These are phyloP conservation scores for Oligia fasciuncula DNA, from an alignment of 2,888 invertebrate species.

Conservation along the genomic window DNA sequence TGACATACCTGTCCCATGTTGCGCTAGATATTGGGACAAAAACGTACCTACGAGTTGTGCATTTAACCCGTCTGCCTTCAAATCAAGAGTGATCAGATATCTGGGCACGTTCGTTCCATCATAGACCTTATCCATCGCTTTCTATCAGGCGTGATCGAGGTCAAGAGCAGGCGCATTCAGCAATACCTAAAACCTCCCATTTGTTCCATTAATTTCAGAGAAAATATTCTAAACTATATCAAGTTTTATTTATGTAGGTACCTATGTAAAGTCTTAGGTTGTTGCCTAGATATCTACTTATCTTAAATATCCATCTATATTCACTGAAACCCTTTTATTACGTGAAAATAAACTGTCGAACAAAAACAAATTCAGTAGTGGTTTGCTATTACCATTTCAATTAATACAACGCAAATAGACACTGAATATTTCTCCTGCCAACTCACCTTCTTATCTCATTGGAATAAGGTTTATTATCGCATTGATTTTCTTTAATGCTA, in stretches of 20 bases:
- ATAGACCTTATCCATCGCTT: neutral
- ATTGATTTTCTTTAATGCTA: conserved; percentile 29
- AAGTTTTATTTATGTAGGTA: neutral
- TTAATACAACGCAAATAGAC: conserved; percentile 48
- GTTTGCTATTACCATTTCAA: conserved; percentile 55
- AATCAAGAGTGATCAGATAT: neutral
- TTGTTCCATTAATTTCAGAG: neutral
- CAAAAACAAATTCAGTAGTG: conserved; percentile 48
- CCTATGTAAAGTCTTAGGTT: neutral
- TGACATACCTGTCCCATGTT: neutral
- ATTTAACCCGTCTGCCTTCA: neutral
- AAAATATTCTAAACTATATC: neutral
- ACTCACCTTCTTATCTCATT: conserved; percentile 28
- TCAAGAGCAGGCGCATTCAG: neutral
- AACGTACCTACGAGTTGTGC: neutral
- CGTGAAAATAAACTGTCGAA: conserved; percentile 39
- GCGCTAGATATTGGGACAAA: neutral
- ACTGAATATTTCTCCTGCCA: conserved; percentile 12
- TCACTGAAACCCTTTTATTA: conserved; percentile 9
- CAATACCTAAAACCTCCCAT: neutral
- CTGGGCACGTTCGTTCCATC: neutral
- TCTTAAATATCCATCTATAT: neutral
- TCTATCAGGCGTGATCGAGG: neutral
- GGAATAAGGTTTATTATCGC: conserved; percentile 54
- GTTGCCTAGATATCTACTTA: neutral